A percentile compares a stretch with the other conserved stretches of the same genome.
Evolutionary conservation across 1,140 invertebrate genomes (phyloP).

Genomic region (Papilio dardanus): DNA sequence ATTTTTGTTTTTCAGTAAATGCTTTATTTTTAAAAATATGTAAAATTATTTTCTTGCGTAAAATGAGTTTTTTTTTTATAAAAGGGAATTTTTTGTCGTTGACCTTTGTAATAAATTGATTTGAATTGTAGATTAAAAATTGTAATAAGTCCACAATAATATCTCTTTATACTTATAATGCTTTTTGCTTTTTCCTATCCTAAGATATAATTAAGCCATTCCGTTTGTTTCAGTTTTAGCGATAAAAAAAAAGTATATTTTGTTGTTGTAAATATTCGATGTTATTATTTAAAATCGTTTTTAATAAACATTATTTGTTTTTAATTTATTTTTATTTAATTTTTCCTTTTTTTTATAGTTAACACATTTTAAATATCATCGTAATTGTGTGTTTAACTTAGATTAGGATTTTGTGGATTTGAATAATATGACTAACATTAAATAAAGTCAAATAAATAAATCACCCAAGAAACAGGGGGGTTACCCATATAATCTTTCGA

Average conservation of each 20-base stretch:
- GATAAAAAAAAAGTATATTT: constrained; percentile 47
- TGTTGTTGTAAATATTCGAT: constrained; percentile 74
- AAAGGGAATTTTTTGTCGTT: background rate
- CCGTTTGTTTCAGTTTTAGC: constrained; percentile 22
- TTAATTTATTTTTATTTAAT: constrained; percentile 42
- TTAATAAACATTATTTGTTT: constrained; percentile 69
- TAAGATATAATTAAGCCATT: constrained; percentile 37
- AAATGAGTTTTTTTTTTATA: no score
- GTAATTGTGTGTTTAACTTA: background rate
- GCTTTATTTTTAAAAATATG: no score
- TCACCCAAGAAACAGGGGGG: no score
- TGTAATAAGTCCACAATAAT: background rate
- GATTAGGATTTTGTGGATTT: constrained; percentile 26
- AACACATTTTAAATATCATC: background rate
- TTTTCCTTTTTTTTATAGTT: constrained; percentile 37
- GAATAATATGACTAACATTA: background rate
- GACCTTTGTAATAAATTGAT: background rate
- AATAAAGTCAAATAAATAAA: background rate
- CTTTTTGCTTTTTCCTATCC: background rate
- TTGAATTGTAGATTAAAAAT: constrained; percentile 4
- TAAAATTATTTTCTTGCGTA: no score
- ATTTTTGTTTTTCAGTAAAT: background rate
- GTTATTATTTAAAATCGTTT: constrained; percentile 60
- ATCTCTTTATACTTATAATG: background rate
- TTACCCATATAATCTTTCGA: no score